Conservation (phyloP, 1,140 invertebrate species). For the Pantala flavescens region DNA sequence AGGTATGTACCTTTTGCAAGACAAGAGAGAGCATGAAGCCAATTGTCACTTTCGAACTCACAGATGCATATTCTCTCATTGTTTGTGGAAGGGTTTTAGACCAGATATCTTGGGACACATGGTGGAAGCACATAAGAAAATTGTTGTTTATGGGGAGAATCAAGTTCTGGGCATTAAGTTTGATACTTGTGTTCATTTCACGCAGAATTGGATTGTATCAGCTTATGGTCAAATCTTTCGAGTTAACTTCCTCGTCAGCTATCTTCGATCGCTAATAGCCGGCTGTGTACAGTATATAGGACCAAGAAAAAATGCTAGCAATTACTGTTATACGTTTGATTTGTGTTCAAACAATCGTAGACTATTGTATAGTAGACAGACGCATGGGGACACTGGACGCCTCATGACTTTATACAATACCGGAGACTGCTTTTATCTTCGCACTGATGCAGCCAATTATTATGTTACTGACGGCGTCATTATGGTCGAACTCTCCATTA, state of each 20-base stretch:
- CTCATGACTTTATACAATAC: not conserved
- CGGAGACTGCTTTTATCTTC: not conserved
- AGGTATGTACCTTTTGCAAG: constrained; percentile 19
- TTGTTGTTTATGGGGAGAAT: constrained; percentile 20
- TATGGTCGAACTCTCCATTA: not conserved
- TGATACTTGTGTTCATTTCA: constrained; percentile 15
- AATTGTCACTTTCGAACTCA: constrained; percentile 25
- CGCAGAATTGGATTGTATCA: constrained; percentile 20
- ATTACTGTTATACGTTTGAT: not conserved
- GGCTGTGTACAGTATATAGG: not conserved
- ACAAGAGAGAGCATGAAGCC: constrained; percentile 25
- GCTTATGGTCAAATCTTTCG: constrained; percentile 21
- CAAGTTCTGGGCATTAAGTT: constrained; percentile 19
- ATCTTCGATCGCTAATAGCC: not conserved
- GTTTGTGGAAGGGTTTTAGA: constrained; percentile 25
- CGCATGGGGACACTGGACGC: not conserved
- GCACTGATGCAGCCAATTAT: not conserved
- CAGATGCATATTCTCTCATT: constrained; percentile 23
- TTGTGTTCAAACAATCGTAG: not conserved
- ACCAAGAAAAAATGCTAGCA: not conserved
- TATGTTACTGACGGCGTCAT: not conserved
- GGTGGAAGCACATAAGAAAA: constrained; percentile 19
- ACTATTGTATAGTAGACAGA: not conserved
- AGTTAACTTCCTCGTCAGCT: constrained; percentile 19
- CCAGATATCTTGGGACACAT: constrained; percentile 24